Evolutionary conservation across 2,113 vertebrate genomes (phyloP).

Genomic region (Corvus cornix): DNA sequence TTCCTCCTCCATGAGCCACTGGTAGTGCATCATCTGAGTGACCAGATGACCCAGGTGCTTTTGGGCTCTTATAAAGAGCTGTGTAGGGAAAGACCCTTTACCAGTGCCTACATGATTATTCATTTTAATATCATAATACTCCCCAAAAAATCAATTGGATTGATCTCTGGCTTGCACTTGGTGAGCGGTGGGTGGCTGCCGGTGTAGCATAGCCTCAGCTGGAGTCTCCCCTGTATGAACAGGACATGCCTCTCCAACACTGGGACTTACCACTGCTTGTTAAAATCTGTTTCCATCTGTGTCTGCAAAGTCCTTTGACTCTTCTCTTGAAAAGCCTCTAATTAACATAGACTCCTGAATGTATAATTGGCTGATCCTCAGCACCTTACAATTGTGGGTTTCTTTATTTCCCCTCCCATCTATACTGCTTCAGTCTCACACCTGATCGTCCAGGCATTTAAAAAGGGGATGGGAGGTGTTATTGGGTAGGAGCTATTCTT

Average conservation of each 20-base stretch:
- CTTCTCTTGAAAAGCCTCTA: constrained; percentile 13
- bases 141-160: background rate
- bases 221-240: background rate
- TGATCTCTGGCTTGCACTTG: background rate
- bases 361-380: background rate
- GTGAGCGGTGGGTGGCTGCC: accelerated
- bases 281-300: background rate
- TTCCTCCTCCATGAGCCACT: background rate
- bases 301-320: constrained; percentile 28
- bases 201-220: background rate
- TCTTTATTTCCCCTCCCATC: background rate
- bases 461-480: background rate
- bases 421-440: background rate
- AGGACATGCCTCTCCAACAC: background rate
- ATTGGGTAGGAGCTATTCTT: background rate
- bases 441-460: background rate
- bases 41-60: background rate
- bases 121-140: background rate
- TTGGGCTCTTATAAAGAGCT: background rate
- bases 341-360: background rate
- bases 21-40: background rate
- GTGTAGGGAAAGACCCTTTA: background rate
- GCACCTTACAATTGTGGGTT: background rate
- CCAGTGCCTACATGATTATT: background rate
- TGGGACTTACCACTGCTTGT: background rate